Percentiles rank a stretch among this genome's conserved stretches.
Conservation (phyloP, 2,888 invertebrate genomes). For the Drosophila stalkeri region DNA sequence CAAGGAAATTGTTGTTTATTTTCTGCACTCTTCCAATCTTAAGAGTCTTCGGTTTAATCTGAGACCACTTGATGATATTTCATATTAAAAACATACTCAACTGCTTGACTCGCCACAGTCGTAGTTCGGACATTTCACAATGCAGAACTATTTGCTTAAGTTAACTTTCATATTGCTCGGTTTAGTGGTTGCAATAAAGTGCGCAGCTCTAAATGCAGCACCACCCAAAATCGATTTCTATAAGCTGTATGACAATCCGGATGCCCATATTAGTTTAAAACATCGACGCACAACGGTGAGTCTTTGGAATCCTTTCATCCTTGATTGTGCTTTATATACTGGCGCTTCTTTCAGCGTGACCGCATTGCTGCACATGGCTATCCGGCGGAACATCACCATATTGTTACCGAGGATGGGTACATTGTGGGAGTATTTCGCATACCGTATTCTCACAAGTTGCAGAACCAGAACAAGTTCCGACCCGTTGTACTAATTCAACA, state of each 20-base stretch:
- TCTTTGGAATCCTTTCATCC: neutral
- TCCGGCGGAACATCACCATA: conserved; percentile 88
- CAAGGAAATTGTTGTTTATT: neutral
- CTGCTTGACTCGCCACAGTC: conserved; percentile 15
- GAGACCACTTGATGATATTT: conserved; percentile 30
- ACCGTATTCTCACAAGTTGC: conserved; percentile 69
- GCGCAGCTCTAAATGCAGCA: conserved; percentile 34
- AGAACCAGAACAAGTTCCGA: conserved; percentile 59
- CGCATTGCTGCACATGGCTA: conserved; percentile 86
- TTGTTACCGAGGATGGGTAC: conserved; percentile 79
- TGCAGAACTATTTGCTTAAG: conserved; percentile 18
- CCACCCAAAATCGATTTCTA: conserved; percentile 54
- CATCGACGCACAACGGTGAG: conserved; percentile 57
- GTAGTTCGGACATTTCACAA: conserved; percentile 3
- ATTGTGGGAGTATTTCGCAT: conserved; percentile 78
- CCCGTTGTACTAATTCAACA: conserved; percentile 86
- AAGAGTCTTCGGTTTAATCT: conserved; percentile 17
- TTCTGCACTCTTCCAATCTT: conserved; percentile 16
- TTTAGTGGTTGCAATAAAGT: neutral
- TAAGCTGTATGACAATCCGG: conserved; percentile 59
- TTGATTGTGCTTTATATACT: neutral
- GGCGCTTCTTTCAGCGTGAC: conserved; percentile 43
- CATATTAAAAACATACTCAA: conserved; percentile 14
- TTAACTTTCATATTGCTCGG: neutral
- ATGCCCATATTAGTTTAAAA: conserved; percentile 51